phyloP scores from a whole-genome alignment of 2,797 vertebrate genomes.

The Aplochiton taeniatus region DNA sequence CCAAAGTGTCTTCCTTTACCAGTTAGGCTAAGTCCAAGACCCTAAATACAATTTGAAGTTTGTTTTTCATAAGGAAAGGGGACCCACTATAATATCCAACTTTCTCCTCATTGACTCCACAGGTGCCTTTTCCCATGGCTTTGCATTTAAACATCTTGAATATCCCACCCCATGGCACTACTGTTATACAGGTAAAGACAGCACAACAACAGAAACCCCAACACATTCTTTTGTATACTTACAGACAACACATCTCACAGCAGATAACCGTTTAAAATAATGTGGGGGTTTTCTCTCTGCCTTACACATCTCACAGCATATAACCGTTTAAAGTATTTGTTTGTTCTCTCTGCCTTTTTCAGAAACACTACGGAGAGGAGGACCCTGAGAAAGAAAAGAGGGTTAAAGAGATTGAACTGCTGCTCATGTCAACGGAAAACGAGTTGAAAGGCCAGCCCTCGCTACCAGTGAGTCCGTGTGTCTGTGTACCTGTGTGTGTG shows the following conservation, averaged over 20 bases:
- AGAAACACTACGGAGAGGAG: conserved; percentile 99
- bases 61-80: no score
- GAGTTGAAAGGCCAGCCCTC: conserved; percentile 93
- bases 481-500: conserved; percentile 22
- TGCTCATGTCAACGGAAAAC: conserved; percentile 98
- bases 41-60: no score
- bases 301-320: conserved; percentile 64
- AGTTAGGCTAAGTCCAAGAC: no score
- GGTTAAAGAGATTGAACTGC: conserved; percentile 98
- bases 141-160: conserved; percentile 94
- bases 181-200: conserved; percentile 92
- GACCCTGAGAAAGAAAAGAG: conserved; percentile 99
- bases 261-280: conserved; percentile 68
- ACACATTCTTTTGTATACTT: no score
- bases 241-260: conserved; percentile 52
- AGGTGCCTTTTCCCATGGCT: conserved; percentile 89
- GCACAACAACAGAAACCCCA: no score
- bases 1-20: no score
- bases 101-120: conserved; percentile 44
- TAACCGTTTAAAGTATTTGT: conserved; percentile 55
- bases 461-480: conserved; percentile 85
- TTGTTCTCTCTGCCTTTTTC: conserved; percentile 71
- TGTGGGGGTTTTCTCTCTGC: conserved; percentile 33
- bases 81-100: background rate
- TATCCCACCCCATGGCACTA: conserved; percentile 92